phyloP scores from a whole-genome alignment of 2,113 vertebrate genomes.

The Ranitomeya imitator region DNA sequence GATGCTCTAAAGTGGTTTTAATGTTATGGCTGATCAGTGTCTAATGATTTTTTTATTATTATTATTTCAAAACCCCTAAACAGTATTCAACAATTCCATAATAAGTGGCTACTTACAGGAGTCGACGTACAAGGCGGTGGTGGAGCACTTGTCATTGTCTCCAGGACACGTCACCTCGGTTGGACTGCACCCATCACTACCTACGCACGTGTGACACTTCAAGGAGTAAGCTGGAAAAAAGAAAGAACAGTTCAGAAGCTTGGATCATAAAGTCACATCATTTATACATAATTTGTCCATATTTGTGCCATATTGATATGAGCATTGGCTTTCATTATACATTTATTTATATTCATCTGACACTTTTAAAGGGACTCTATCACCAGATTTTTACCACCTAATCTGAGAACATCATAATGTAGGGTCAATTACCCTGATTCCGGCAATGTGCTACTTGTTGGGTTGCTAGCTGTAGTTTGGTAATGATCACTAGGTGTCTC shows the following conservation, averaged over 20 bases:
- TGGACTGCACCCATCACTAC: not conserved
- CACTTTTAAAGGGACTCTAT: not conserved
- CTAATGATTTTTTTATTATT: too few relatives aligned
- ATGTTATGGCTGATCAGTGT: too few relatives aligned
- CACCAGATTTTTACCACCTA: too few relatives aligned
- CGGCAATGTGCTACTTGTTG: too few relatives aligned
- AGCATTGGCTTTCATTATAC: not conserved
- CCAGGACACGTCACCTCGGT: slow-evolving; percentile 26
- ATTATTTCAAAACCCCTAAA: too few relatives aligned
- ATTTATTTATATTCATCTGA: not conserved
- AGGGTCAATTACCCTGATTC: too few relatives aligned
- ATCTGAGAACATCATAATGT: too few relatives aligned
- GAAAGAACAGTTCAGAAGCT: not conserved
- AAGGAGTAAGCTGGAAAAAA: slow-evolving; percentile 23
- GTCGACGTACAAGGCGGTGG: not conserved
- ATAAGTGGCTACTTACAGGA: slow-evolving; percentile 15
- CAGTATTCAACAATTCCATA: not conserved
- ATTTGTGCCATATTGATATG: not conserved
- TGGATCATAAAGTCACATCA: not conserved
- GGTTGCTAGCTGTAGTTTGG: too few relatives aligned
- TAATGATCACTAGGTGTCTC: too few relatives aligned
- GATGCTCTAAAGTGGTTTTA: too few relatives aligned
- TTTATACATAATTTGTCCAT: not conserved
- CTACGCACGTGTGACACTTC: slow-evolving; percentile 12
- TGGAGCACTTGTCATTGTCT: not conserved